Evolutionary conservation across 2,797 vertebrate genomes (phyloP), one percentile per base, ranked within the genome.

Genomic region (Sarcoramphus papa): DNA sequence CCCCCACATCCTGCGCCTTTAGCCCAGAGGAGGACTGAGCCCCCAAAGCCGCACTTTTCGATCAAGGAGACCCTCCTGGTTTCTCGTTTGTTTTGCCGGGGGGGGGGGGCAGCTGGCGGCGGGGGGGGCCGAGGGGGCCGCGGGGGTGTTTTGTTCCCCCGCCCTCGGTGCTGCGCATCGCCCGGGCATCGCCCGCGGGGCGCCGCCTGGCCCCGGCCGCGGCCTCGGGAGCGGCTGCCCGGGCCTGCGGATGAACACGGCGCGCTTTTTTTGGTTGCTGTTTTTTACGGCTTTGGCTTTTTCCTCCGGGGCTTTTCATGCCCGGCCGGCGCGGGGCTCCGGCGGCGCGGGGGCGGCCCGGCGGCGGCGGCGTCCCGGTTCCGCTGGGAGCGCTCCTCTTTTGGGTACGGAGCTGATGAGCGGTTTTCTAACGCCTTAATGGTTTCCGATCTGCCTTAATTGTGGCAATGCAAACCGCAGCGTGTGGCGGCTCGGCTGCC

Each of bases 401-500:
- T 90, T 68, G 54, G 73, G 91, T 86, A 82, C 80, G 59, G 95
- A 94, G 92, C 84, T 81, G 79, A 41, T 70, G 92, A 97, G 92
- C 75, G 53, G 31, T 92, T 97, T 94, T 92, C 89, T 82, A 91
- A 83, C 90, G 91, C 95, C 84, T 89, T 95, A 85, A 79, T 63
- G 94, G 94, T 93, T 97, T 93, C 91, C 92, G 92, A 91, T 97
- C 95, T 93, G 95, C 96, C 70, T 94, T 95, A 93, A 95, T 85
- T 88, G 91, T 79, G 63, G 83, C 96, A 48, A 43, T 65, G 94
- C 91, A 65, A 92, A 94, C 86, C 13, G 80, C 97, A 43, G 89
- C 60, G 72, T 48, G 83, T 72, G 96, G 94, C 93, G 93, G 91
- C 82, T 94, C 86, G 91, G 95, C 87, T 91, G 92, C 93, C 84